Base-by-base conservation (phyloP, 2,797 vertebrate genomes). In the Coendou prehensilis region DNA sequence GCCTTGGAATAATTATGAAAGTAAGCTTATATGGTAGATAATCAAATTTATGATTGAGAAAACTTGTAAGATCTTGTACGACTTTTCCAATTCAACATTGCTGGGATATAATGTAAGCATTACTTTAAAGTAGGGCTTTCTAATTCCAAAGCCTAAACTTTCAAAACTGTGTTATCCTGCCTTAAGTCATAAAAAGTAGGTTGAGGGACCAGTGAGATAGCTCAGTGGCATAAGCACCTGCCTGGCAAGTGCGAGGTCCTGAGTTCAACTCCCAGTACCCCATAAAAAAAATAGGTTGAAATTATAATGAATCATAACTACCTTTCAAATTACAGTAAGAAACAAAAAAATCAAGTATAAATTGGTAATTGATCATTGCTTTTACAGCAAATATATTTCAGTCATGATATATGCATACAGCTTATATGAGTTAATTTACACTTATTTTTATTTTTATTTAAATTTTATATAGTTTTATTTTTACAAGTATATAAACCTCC, bases 301-400 rank as follows among this genome's bases (percentile, higher is more conserved):
- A 86, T 82, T 84, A 80, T 61, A 52, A 57, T 76, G 11, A 64
- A 2, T 93, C 11, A 33, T 26, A 91, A 71, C 45, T 90, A 2
- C 22, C 14, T 85, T 91, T 96, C 26, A 79, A 88, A 63, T 94
- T 83, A 82, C 2, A 91, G 33, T 73, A 73, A 63, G 6, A 89
- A 56, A 75, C 26, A 93, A 57, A 45, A 91, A 81, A 89, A 81
- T 84, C 61, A 94, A 85, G 14, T 79, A 69, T 82, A 82, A 82
- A 92, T 56, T 78, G 41, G 63, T 87, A 37, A 81, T 59, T 93
- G 69, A 67, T 84, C 37, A 85, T 57, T 92, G 6, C n/a, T 37
- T 82, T 96, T 37, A 78, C 50, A 26, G 10, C 17, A 79, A 2
- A 47, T 37, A 9, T 78, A 86, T 52, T 61, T 88, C 13, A 71